These are phyloP conservation scores for Micropoecilia bifurca DNA, from an alignment of 2,797 vertebrate genomes.

Conservation along the genomic window DNA sequence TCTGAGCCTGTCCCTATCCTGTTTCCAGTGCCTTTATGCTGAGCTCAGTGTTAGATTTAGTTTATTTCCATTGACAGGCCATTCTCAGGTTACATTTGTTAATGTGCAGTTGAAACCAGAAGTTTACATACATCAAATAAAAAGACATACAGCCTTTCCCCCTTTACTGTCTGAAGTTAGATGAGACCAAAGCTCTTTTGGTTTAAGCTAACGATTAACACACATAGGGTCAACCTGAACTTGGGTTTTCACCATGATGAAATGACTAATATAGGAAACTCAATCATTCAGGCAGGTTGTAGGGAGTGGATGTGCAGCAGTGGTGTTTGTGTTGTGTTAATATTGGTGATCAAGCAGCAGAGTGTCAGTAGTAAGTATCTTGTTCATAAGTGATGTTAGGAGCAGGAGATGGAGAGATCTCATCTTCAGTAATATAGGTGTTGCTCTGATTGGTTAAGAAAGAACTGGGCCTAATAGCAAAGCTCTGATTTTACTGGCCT, in stretches of 20 bases:
- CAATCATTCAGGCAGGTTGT: too few species aligned
- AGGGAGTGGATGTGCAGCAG: not conserved
- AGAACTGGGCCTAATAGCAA: not conserved
- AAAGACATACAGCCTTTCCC: not conserved
- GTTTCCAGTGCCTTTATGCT: not conserved
- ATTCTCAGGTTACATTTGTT: not conserved
- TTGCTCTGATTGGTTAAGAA: not conserved
- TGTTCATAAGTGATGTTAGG: not conserved
- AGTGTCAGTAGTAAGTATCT: not conserved
- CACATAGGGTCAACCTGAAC: not conserved
- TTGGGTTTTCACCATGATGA: not conserved
- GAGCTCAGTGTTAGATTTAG: conserved; percentile 1
- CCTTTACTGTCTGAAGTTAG: not conserved
- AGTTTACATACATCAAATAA: not conserved
- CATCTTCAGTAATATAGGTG: not conserved
- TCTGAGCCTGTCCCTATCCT: conserved; percentile 7
- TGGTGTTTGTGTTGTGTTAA: not conserved
- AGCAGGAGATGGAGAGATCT: not conserved
- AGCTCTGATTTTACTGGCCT: not conserved
- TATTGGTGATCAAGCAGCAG: not conserved
- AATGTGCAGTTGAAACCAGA: not conserved
- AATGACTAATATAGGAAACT: not conserved
- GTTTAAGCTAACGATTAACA: not conserved
- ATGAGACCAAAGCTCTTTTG: too few species aligned
- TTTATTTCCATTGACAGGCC: conserved; percentile 1